These are phyloP conservation scores for Empidonax alnorum DNA, from an alignment of 2,113 vertebrate species.

Conservation along the genomic window DNA sequence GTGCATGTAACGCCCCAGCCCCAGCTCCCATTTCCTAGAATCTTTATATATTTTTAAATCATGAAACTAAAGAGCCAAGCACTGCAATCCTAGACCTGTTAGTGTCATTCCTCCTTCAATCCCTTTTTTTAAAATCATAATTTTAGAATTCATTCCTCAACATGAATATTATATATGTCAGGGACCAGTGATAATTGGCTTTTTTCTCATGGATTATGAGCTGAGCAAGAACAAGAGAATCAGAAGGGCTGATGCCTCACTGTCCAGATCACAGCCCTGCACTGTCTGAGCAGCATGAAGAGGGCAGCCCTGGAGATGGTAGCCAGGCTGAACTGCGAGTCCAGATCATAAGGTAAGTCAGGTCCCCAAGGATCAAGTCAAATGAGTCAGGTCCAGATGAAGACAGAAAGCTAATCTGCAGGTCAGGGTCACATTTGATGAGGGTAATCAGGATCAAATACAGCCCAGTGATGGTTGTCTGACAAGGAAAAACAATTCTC, in stretches of 20 bases:
- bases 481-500: background rate
- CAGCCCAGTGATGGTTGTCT: background rate
- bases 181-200: background rate
- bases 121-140: background rate
- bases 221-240: background rate
- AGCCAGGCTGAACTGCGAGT: background rate
- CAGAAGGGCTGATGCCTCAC: background rate
- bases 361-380: background rate
- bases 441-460: background rate
- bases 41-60: background rate
- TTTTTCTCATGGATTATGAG: background rate
- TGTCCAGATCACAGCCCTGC: background rate
- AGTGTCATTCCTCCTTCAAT: background rate
- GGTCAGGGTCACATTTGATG: background rate
- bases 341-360: background rate
- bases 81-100: background rate
- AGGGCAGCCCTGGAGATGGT: background rate
- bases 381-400: background rate
- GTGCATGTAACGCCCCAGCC: background rate
- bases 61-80: background rate
- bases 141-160: background rate
- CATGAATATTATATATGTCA: background rate
- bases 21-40: background rate
- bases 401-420: background rate
- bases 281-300: background rate